Conservation (phyloP, 2,888 invertebrate genomes). For the Caenorhabditis doughertyi region DNA sequence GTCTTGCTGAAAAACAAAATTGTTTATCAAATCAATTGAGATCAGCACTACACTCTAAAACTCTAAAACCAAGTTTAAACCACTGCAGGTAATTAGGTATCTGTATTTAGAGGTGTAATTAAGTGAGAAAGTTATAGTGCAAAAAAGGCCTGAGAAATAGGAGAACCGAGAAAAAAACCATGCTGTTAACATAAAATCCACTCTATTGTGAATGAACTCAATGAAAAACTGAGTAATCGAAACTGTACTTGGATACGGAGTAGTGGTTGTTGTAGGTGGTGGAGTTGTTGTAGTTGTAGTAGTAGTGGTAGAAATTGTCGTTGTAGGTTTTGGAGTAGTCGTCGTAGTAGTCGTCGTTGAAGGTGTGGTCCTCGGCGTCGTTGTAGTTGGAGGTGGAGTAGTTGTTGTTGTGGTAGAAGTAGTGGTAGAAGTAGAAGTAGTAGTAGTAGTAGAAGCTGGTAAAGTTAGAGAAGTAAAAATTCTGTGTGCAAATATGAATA, state of each 20-base stretch:
- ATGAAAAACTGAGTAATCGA: neutral
- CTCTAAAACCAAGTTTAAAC: conserved; percentile 12
- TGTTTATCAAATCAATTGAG: neutral
- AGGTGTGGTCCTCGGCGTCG: conserved; percentile 36
- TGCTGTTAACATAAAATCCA: conserved; percentile 34
- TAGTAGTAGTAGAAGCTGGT: conserved; percentile 59
- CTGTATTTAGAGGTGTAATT: too few relatives aligned
- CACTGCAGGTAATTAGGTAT: conserved; percentile 24
- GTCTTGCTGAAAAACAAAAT: conserved; percentile 61
- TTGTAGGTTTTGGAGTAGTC: conserved; percentile 29
- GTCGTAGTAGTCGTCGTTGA: conserved; percentile 53
- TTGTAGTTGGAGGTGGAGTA: conserved; percentile 37
- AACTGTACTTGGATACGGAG: conserved; percentile 60
- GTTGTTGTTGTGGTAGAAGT: conserved; percentile 55
- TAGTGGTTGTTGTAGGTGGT: conserved; percentile 35
- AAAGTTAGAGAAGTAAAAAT: conserved; percentile 26
- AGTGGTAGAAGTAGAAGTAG: conserved; percentile 45
- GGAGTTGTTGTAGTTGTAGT: conserved; percentile 50
- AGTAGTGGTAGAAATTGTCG: conserved; percentile 30
- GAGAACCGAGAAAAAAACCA: conserved; percentile 32
- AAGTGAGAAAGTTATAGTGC: neutral
- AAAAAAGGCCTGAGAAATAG: neutral
- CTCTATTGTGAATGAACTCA: neutral
- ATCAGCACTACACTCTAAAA: conserved; percentile 43
- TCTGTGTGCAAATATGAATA: conserved; percentile 19